Evolutionary conservation across 2,113 vertebrate genomes (phyloP).

Genomic region (Jacana jacana): DNA sequence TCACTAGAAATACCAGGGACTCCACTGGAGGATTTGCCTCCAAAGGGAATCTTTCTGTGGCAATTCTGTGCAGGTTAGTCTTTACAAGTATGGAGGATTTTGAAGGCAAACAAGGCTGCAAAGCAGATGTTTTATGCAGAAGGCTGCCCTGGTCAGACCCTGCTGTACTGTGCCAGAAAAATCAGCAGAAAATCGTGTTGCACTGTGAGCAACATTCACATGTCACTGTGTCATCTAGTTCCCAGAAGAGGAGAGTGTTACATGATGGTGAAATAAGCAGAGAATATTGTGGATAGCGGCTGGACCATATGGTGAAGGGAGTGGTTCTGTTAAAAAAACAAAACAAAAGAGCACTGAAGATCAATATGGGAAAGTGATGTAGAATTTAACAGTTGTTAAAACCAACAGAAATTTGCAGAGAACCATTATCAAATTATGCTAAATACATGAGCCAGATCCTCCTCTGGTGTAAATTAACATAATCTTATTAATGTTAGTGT

Average conservation of each 20-base stretch:
- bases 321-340: neutral
- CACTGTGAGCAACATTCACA: neutral
- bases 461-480: neutral
- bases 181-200: constrained; percentile 51
- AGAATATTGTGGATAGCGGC: neutral
- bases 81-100: neutral
- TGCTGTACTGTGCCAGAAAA: constrained; percentile 39
- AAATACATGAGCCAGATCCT: neutral
- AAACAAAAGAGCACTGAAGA: neutral
- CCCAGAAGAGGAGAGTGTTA: constrained; percentile 30
- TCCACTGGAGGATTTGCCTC: neutral
- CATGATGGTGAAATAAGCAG: constrained; percentile 23
- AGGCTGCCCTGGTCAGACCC: constrained; percentile 13
- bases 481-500: neutral
- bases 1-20: neutral
- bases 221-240: constrained; percentile 46
- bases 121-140: constrained; percentile 48
- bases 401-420: neutral
- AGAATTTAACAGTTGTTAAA: constrained; percentile 14
- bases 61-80: neutral
- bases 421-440: neutral
- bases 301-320: constrained; percentile 1
- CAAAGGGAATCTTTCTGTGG: neutral
- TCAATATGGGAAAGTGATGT: neutral
- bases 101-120: neutral